phyloP scores from a whole-genome alignment of 2,113 vertebrate genomes.

The Siniperca chuatsi region DNA sequence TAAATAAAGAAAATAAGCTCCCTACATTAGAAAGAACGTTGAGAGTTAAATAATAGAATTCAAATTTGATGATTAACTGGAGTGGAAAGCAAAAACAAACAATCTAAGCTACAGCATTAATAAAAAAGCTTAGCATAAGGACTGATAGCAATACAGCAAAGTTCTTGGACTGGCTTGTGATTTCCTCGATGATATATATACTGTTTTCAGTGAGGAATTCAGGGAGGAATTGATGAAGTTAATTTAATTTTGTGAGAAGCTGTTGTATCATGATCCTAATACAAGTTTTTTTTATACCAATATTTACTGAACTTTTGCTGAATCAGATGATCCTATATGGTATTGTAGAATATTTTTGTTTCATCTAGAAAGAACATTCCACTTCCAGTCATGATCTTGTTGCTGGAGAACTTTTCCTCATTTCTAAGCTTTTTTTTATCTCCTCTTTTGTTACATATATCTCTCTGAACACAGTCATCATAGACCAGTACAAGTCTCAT shows the following conservation, averaged over 20 bases:
- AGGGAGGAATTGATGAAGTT: neutral
- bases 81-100: too few species aligned
- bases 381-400: conserved; percentile 8
- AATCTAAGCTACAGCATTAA: neutral
- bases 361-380: neutral
- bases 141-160: neutral
- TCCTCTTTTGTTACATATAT: conserved; percentile 24
- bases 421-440: conserved; percentile 2
- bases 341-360: neutral
- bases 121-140: neutral
- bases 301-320: neutral
- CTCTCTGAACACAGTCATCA: conserved; percentile 41
- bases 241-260: neutral
- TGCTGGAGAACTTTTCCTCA: conserved; percentile 6
- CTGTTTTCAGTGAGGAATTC: neutral
- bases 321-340: neutral
- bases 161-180: neutral
- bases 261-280: neutral
- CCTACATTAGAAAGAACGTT: neutral
- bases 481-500: conserved; percentile 27
- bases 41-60: neutral
- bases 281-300: neutral
- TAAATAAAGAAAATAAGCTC: neutral
- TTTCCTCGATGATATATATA: too few species aligned
- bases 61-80: neutral